These are phyloP conservation scores for Chinchilla lanigera DNA, from an alignment of 2,113 vertebrate genomes.

Conservation along the genomic window DNA sequence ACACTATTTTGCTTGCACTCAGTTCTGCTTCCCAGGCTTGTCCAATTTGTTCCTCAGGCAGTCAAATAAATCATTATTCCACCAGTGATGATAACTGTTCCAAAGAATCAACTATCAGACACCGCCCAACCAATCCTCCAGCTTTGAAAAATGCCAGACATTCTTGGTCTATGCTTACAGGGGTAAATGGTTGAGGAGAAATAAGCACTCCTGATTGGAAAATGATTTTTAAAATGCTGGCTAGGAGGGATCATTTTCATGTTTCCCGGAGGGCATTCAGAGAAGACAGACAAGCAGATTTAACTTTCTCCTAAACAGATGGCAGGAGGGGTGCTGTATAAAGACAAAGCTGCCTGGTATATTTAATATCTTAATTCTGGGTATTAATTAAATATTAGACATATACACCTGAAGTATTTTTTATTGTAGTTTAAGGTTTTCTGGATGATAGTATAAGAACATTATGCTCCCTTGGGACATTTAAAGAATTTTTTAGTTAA, in stretches of 20 bases:
- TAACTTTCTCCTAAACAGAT: constrained; percentile 37
- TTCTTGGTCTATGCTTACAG: constrained; percentile 55
- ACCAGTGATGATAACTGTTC: constrained; percentile 49
- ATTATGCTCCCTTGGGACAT: constrained; percentile 48
- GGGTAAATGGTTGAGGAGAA: constrained; percentile 56
- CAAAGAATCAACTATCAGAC: constrained; percentile 53
- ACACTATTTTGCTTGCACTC: not conserved
- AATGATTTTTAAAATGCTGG: constrained; percentile 60
- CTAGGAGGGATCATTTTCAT: constrained; percentile 47
- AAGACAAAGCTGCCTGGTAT: constrained; percentile 46
- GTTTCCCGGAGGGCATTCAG: constrained; percentile 49
- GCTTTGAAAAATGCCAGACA: constrained; percentile 60
- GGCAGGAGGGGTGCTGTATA: not conserved
- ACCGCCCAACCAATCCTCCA: constrained; percentile 26
- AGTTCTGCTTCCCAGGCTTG: constrained; percentile 25
- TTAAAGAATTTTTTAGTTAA: constrained; percentile 68
- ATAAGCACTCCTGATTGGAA: constrained; percentile 61
- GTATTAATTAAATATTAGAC: constrained; percentile 60
- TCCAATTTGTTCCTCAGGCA: constrained; percentile 20
- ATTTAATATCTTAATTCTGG: constrained; percentile 49
- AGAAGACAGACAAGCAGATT: constrained; percentile 55
- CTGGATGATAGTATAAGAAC: constrained; percentile 59
- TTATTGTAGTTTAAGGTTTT: constrained; percentile 55
- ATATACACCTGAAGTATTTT: constrained; percentile 16
- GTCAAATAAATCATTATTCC: constrained; percentile 70